phyloP scores from a whole-genome alignment of 35 echinoderm and acorn worm genomes.

The Diadema setosum region DNA sequence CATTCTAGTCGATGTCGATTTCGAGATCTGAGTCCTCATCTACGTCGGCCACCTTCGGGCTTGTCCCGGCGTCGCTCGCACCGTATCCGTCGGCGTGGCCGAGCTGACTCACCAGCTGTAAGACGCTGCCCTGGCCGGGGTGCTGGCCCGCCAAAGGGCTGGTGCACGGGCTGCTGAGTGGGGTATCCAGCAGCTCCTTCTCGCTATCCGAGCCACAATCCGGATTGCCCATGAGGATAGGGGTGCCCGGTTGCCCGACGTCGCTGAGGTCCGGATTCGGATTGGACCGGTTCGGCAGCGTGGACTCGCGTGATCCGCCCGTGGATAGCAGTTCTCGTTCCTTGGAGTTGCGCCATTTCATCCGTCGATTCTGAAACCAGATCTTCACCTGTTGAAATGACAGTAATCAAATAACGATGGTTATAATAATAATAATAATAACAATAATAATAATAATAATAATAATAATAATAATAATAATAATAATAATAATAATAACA shows the following conservation, averaged over 20 bases:
- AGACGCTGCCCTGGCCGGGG: no score
- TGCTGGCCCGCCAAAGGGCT: conserved; percentile 26
- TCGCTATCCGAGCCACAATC: conserved; percentile 19
- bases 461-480: no score
- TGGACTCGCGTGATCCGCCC: conserved; percentile 87
- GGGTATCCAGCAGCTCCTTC: conserved; percentile 58
- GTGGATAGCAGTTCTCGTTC: conserved; percentile 90
- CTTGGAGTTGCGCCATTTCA: conserved; percentile 99
- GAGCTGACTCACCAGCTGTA: no score
- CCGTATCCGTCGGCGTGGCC: no score
- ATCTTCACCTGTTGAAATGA: conserved; percentile 83
- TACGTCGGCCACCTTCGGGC: not conserved
- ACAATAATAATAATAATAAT: no score
- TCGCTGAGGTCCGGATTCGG: conserved; percentile 99
- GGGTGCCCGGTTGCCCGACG: conserved; percentile 33
- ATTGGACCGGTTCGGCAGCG: conserved; percentile 94
- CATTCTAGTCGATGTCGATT: not conserved
- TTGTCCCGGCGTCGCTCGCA: not conserved
- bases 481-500: no score
- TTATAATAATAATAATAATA: no score
- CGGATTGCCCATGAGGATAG: conserved; percentile 8
- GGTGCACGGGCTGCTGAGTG: conserved; percentile 68
- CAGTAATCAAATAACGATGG: not conserved
- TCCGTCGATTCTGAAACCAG: conserved; percentile 99
- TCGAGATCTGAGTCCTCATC: not conserved